phyloP scores from a whole-genome alignment of 2,888 invertebrate genomes.

The Bimastos eiseni region DNA sequence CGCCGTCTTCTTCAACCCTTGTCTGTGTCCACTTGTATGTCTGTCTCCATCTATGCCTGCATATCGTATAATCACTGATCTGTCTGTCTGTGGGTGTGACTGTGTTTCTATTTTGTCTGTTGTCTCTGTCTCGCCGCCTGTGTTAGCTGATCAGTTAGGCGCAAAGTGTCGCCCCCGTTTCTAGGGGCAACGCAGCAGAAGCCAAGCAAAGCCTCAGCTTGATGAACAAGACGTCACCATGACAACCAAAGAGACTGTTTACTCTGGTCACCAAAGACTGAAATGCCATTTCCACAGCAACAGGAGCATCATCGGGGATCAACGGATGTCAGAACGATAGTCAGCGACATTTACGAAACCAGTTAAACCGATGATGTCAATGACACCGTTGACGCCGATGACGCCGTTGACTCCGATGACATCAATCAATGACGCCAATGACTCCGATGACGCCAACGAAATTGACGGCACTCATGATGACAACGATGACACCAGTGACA shows the following conservation, averaged over 20 bases:
- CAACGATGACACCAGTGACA: background rate
- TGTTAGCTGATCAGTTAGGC: background rate
- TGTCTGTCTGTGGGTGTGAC: background rate
- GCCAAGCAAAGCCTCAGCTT: slow-evolving; percentile 4
- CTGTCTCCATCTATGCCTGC: background rate
- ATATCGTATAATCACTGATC: background rate
- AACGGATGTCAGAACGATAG: background rate
- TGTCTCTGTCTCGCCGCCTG: background rate
- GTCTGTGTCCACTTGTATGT: background rate
- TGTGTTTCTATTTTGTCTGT: background rate
- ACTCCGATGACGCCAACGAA: background rate
- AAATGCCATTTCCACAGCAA: background rate
- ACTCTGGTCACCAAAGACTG: background rate
- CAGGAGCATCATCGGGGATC: background rate
- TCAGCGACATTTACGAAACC: too few species aligned
- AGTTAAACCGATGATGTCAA: background rate
- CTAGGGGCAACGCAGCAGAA: slow-evolving; percentile 4
- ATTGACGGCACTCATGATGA: too few species aligned
- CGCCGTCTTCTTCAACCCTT: background rate
- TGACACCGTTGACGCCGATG: background rate
- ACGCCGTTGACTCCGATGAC: background rate
- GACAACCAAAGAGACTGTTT: background rate
- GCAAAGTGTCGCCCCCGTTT: background rate
- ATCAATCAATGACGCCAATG: background rate
- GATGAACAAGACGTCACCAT: background rate